A percentile compares a stretch with the other conserved stretches of the same genome.
Conservation (phyloP, 2,113 vertebrate genomes). For the Sisor rabdophorus region DNA sequence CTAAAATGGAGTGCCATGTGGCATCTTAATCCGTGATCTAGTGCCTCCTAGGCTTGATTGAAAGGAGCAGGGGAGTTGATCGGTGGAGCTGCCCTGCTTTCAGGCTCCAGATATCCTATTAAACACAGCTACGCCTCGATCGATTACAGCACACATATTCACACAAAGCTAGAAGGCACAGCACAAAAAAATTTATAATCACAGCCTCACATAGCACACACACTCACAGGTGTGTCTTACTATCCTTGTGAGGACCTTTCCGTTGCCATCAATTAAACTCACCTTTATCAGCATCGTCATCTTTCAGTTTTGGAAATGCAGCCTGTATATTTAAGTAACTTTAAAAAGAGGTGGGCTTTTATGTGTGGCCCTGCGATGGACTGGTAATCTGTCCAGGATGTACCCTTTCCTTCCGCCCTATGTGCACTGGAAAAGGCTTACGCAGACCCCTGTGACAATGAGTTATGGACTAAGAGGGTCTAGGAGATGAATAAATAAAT, state of each 20-base stretch:
- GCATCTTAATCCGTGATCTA: slow-evolving; percentile 64
- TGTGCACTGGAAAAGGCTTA: no score
- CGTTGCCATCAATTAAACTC: background rate
- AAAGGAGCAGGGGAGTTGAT: slow-evolving; percentile 63
- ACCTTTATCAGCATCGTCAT: background rate
- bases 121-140: slow-evolving; percentile 43
- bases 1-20: slow-evolving; percentile 54
- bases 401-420: no score
- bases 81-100: slow-evolving; percentile 49
- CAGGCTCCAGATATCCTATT: slow-evolving; percentile 29
- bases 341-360: background rate
- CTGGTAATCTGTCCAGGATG: no score
- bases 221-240: no score
- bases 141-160: slow-evolving; percentile 36
- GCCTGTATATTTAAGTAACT: no score
- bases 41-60: slow-evolving; percentile 61
- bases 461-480: no score
- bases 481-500: background rate
- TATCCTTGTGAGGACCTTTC: background rate
- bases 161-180: background rate
- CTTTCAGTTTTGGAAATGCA: background rate
- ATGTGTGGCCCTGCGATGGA: no score
- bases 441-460: no score
- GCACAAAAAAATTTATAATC: slow-evolving; percentile 20
- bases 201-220: background rate